A percentile compares a stretch with the other conserved stretches of the same genome.
These are phyloP conservation scores for Tretioscincus oriximinensis DNA, from an alignment of 2,113 vertebrate genomes.

Conservation along the genomic window DNA sequence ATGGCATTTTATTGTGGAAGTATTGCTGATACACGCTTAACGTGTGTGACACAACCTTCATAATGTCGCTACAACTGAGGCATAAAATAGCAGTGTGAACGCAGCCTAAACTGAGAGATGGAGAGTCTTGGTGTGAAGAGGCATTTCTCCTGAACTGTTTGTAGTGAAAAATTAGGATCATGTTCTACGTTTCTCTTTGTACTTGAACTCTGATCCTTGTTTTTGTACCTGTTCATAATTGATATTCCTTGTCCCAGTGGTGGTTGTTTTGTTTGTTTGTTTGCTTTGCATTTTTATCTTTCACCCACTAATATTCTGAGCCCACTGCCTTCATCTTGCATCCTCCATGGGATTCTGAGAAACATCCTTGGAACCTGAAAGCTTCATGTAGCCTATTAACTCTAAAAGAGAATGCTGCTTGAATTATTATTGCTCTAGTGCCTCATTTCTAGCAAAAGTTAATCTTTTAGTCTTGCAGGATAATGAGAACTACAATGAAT, in stretches of 20 bases:
- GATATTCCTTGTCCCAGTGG: not conserved
- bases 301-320: not conserved
- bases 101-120: no score
- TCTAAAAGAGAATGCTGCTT: not conserved
- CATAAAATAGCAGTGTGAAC: no score
- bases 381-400: not conserved
- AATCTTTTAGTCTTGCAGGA: constrained; percentile 14
- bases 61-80: no score
- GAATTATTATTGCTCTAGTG: not conserved
- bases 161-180: not conserved
- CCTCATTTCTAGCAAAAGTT: not conserved
- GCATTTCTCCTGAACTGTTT: not conserved
- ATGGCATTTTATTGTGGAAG: no score
- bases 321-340: not conserved
- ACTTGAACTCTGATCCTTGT: no score
- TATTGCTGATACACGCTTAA: no score
- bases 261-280: no score
- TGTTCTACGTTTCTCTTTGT: not conserved
- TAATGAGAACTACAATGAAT: constrained; percentile 15
- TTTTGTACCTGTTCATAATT: not conserved
- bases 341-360: not conserved
- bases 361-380: constrained; percentile 1
- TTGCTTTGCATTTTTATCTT: not conserved
- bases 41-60: no score
- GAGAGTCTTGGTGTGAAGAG: not conserved